A percentile compares a stretch with the other conserved stretches of the same genome.
Conservation (phyloP, 2,797 vertebrate species). For the Acestrorhynchus altus region DNA sequence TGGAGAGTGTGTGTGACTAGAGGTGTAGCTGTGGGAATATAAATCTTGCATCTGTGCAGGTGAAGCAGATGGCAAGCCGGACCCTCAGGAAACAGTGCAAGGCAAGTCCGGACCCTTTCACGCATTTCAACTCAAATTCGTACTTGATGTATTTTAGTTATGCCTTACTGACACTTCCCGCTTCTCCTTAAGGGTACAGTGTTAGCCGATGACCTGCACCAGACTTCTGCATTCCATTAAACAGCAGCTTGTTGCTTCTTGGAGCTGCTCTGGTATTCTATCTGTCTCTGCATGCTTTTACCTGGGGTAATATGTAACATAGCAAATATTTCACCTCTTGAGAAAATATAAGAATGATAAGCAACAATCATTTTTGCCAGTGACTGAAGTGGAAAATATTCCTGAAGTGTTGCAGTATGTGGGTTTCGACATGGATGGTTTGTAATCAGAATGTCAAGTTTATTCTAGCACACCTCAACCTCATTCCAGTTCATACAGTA, state of each 20-base stretch:
- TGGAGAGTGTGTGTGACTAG: constrained; percentile 10
- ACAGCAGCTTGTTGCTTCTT: constrained; percentile 24
- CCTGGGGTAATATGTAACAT: constrained; percentile 31
- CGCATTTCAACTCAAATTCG: constrained; percentile 29
- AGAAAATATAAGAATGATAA: constrained; percentile 34
- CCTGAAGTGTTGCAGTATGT: constrained; percentile 26
- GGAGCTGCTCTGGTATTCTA: constrained; percentile 52
- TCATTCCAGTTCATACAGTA: neutral
- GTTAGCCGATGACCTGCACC: constrained; percentile 17
- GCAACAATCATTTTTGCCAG: neutral
- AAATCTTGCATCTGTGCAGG: constrained; percentile 23
- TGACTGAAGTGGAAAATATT: neutral
- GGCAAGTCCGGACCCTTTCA: constrained; percentile 38
- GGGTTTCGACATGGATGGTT: neutral
- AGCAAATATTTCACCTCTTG: constrained; percentile 28
- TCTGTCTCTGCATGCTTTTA: constrained; percentile 63
- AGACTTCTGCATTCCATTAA: constrained; percentile 53
- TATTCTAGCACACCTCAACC: neutral
- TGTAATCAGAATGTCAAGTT: neutral
- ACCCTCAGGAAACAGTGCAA: constrained; percentile 26
- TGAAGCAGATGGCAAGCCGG: constrained; percentile 21
- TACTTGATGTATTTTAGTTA: constrained; percentile 32
- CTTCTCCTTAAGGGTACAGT: constrained; percentile 25
- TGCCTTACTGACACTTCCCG: neutral
- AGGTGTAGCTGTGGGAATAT: constrained; percentile 20